Base-by-base conservation (phyloP, 2,113 vertebrate species). In the Lasiurus borealis region DNA sequence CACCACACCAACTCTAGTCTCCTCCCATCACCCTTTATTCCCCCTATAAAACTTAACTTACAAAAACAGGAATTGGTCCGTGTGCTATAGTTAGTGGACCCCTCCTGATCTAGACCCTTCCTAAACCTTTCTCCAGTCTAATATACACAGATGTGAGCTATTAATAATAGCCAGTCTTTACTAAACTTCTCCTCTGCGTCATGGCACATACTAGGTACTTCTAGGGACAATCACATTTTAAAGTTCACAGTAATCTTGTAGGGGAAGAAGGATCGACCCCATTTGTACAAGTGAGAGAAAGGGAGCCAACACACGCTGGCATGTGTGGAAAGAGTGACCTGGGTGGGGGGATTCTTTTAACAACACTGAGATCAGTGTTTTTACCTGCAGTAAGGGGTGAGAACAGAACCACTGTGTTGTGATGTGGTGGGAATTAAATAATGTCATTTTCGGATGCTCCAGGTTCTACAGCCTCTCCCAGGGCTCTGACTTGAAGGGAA, bases 11-110 rank as follows among this genome's bases (percentile, higher is more conserved):
- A 62, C 54, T 62, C 23, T 25, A 62, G 57, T 25, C 57, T 62
- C 57, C 57, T 62, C 10, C 57, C 57, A 10, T 59, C 52, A 59
- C 57, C 57, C 25, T 62, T 27, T 62, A 62, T 62, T 25, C 57
- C 57, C 57, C 57, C 57, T 62, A 69, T 73, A 87, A 90, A 92
- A 66, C 68, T 68, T 57, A 29, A 29, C 48, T 96, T 73, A 46
- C 16, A 50, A 85, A 95, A n/a, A 14, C 29, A 29, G 44, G 50
- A 69, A 81, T 68, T 50, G 31, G n/a, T 27, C 21, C 1, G 10
- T 14, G 59, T 50, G 71, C 25, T 29, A 12, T 0, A 13, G 34
- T 12, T 90, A 36, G 34, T 31, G 6, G 16, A 11, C 18, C 57
- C 82, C 15, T 46, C 82, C 15, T 46, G 27, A 27, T 48, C 27